Evolutionary conservation across 2,888 invertebrate genomes (phyloP), one percentile per base, ranked within the genome.

Genomic region (Meandrusa payeni): DNA sequence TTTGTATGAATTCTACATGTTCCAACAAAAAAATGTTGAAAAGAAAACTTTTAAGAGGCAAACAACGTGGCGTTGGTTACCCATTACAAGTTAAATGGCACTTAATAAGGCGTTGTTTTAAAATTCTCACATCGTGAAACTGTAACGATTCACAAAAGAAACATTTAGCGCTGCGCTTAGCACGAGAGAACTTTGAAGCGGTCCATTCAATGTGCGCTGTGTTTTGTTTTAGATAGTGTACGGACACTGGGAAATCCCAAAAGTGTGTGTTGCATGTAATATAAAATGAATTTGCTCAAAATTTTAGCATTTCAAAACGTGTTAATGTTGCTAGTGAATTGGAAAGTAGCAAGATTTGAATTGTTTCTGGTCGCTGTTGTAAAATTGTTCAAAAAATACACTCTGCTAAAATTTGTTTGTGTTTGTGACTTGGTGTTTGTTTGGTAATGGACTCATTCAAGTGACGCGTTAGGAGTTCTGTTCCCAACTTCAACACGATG

Each of bases 111-210:
- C 23, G 31, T 22, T 33, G 13, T 32, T 27, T 20, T 27, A 41
- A 41, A 41, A 33, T 33, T 33, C 13, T 20, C 33, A 22, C 33
- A 32, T 27, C 19, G 27, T 41, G 19, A 19, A 27, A 33, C 19
- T 33, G 3, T 41, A 33, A 41, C 41, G 41, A 20, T 27, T 33
- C 26, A 41, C 27, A 33, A 33, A 33, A 41, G 41, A 41, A 41
- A 24, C 31, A 41, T 27, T 33, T 20, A 20, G 32, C 7, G 24
- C 3, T 27, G 24, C 11, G 19, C 6, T 26, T 19, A 23, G 26
- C 26, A 2, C 27, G 15, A 27, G 33, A 22, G 33, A 41, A 41
- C 26, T 33, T 20, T 33, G 13, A n/a, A 33, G 33, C 10, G 27
- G 26, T 9, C 20, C 7, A 13, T 41, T 33, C 13, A 13, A 20